These are phyloP conservation scores for Drosophila trapezifrons DNA, from an alignment of 1,140 invertebrate genomes.

Conservation along the genomic window DNA sequence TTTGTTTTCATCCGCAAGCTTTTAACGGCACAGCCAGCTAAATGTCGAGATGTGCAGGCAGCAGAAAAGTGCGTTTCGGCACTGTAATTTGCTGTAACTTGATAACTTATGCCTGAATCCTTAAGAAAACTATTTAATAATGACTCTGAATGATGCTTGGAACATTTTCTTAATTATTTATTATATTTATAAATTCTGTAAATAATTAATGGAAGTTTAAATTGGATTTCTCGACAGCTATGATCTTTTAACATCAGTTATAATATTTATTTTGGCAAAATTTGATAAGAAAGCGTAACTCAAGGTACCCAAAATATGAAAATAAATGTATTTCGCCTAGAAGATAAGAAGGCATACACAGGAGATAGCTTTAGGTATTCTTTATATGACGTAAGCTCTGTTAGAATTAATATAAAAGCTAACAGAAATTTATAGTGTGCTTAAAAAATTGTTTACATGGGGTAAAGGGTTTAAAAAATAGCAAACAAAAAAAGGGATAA, in stretches of 20 bases:
- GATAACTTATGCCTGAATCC: background rate
- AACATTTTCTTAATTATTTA: background rate
- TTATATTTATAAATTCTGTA: background rate
- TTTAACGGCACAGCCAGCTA: conserved; percentile 29
- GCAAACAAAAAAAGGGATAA: no score
- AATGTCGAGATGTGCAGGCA: conserved; percentile 24
- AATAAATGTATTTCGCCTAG: no score
- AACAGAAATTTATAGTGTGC: no score
- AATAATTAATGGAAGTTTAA: background rate
- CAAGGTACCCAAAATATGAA: background rate
- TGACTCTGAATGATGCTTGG: background rate
- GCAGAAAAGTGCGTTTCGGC: conserved; percentile 20
- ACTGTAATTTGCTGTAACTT: conserved; percentile 11
- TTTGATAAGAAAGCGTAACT: background rate
- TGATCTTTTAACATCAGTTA: background rate
- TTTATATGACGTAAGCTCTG: no score
- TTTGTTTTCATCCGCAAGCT: conserved; percentile 56
- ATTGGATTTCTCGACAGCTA: background rate
- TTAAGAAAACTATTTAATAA: background rate
- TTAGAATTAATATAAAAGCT: background rate
- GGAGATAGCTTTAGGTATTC: background rate
- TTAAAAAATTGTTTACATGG: no score
- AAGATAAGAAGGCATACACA: background rate
- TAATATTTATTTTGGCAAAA: background rate
- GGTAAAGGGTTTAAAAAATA: background rate